A percentile compares a stretch with the other conserved stretches of the same genome.
Evolutionary conservation across 2,888 invertebrate genomes (phyloP).

Genomic region (Tricholauxania praeusta): DNA sequence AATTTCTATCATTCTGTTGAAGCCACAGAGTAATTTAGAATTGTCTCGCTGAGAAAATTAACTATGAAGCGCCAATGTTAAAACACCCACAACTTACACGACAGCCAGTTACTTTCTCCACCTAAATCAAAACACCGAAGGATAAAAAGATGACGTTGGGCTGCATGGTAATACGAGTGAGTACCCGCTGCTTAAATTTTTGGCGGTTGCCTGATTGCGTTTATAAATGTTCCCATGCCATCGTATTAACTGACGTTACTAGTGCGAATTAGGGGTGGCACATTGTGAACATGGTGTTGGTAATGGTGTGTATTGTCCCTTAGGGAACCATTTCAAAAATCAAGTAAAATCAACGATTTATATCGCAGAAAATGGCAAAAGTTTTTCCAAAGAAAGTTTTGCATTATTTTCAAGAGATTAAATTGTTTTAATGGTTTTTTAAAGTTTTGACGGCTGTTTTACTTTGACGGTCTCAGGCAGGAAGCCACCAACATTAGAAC

Average conservation of each 20-base stretch:
- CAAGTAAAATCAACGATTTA: conserved; percentile 61
- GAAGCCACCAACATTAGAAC: conserved; percentile 15
- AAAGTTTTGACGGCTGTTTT: conserved; percentile 44
- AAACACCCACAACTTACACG: conserved; percentile 49
- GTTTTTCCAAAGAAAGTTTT: conserved; percentile 49
- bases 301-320: conserved; percentile 46
- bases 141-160: conserved; percentile 26
- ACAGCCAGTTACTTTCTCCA: not conserved
- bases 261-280: not conserved
- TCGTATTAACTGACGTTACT: not conserved
- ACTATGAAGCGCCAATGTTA: conserved; percentile 56
- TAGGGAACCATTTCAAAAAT: conserved; percentile 51
- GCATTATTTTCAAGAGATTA: conserved; percentile 64
- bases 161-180: conserved; percentile 28
- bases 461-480: not conserved
- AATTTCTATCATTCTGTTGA: conserved; percentile 22
- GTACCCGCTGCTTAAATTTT: conserved; percentile 31
- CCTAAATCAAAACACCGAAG: not conserved
- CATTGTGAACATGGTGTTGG: not conserved
- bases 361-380: conserved; percentile 49
- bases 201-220: conserved; percentile 23
- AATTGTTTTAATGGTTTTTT: conserved; percentile 68
- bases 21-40: conserved; percentile 17
- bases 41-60: conserved; percentile 55
- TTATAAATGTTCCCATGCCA: not conserved